These are phyloP conservation scores for Sclerodermus sp. DNA, from an alignment of 2,888 invertebrate species.

Conservation along the genomic window DNA sequence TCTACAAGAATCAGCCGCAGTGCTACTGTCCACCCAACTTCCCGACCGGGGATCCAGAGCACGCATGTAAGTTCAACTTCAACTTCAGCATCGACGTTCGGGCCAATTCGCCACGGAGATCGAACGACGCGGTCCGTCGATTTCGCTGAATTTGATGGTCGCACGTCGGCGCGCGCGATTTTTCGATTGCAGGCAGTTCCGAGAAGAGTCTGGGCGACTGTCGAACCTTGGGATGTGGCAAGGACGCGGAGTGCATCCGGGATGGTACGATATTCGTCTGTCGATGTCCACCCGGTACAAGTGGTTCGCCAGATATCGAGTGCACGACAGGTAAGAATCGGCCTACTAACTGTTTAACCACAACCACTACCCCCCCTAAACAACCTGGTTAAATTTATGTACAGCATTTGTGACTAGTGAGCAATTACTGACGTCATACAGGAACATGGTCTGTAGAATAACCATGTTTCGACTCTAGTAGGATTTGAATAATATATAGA, in stretches of 20 bases:
- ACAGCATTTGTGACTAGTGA: conserved; percentile 56
- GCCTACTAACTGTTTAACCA: conserved; percentile 43
- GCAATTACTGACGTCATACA: conserved; percentile 42
- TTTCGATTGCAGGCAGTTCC: conserved; percentile 39
- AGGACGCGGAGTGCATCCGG: conserved; percentile 83
- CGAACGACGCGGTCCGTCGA: no score
- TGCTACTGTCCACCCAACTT: conserved; percentile 83
- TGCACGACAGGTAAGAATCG: conserved; percentile 67
- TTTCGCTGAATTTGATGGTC: no score
- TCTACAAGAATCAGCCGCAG: conserved; percentile 68
- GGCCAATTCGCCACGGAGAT: no score
- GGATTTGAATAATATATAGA: conserved; percentile 43
- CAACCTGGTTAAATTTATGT: conserved; percentile 46
- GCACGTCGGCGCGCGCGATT: no score
- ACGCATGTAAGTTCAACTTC: conserved; percentile 73
- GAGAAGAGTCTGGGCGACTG: conserved; percentile 66
- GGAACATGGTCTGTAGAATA: conserved; percentile 51
- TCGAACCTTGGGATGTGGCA: conserved; percentile 80
- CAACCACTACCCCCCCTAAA: no score
- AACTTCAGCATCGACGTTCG: no score
- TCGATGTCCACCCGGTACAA: conserved; percentile 75
- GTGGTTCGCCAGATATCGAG: conserved; percentile 72
- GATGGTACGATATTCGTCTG: conserved; percentile 83
- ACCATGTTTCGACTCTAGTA: conserved; percentile 51
- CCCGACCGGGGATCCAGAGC: conserved; percentile 82